These are phyloP conservation scores for Trachelus troglodyta DNA, from an alignment of 2,888 invertebrate species.

Conservation along the genomic window DNA sequence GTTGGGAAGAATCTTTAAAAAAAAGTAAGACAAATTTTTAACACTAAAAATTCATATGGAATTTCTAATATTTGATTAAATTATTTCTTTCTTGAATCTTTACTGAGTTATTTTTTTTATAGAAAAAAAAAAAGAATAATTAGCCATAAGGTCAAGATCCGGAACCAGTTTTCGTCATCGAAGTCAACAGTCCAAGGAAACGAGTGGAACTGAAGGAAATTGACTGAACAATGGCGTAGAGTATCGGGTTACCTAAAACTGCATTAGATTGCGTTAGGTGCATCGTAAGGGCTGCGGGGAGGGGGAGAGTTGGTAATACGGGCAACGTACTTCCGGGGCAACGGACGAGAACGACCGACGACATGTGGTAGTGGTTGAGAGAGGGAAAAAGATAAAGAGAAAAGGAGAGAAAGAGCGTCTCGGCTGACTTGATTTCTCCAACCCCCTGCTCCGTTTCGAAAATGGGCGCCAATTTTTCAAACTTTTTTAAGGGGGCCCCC, in stretches of 20 bases:
- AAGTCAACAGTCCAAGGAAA: not conserved
- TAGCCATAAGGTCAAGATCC: not conserved
- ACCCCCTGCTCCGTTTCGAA: conserved; percentile 4
- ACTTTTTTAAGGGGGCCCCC: too few species aligned
- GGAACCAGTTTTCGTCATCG: not conserved
- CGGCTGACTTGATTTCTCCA: not conserved
- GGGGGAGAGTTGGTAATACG: not conserved
- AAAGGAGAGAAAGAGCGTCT: not conserved
- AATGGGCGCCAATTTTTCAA: not conserved
- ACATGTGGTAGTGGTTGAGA: conserved; percentile 41
- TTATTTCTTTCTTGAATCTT: too few species aligned
- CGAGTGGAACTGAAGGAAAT: not conserved
- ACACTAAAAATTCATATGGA: not conserved
- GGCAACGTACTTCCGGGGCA: conserved; percentile 55
- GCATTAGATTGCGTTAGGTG: conserved; percentile 35
- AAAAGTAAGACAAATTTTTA: too few species aligned
- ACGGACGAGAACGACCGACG: conserved; percentile 52
- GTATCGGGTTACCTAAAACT: not conserved
- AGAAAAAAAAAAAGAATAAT: too few species aligned
- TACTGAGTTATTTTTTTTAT: too few species aligned
- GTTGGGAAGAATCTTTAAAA: too few species aligned
- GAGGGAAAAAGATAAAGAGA: conserved; percentile 12
- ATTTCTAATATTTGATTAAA: not conserved
- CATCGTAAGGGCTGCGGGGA: conserved; percentile 13
- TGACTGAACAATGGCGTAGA: not conserved